A percentile compares a stretch with the other conserved stretches of the same genome.
Conservation (phyloP, 2,888 invertebrate species). For the Clepsis dumicolana region DNA sequence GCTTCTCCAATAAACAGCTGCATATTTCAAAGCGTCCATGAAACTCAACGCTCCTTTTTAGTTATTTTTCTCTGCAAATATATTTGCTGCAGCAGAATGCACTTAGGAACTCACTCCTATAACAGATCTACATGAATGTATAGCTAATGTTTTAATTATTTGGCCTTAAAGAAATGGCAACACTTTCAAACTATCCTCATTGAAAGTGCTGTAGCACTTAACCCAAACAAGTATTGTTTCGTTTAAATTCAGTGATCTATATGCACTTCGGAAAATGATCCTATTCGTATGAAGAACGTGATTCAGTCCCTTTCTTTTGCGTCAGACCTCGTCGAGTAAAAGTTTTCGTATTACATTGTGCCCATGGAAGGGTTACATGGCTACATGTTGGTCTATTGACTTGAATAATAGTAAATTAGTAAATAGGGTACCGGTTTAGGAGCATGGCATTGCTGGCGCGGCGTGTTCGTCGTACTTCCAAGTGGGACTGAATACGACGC, state of each 20-base stretch:
- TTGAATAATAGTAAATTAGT: not conserved
- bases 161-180: not conserved
- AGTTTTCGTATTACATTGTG: not conserved
- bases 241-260: not conserved
- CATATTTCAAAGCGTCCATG: conserved; percentile 15
- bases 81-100: not conserved
- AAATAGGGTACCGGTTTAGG: not conserved
- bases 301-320: not conserved
- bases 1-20: conserved; percentile 4
- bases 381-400: not conserved
- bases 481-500: too few species aligned
- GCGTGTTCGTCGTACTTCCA: too few species aligned
- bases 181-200: not conserved
- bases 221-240: too few species aligned
- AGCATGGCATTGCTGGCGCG: not conserved
- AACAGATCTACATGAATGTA: conserved; percentile 2
- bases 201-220: not conserved
- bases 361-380: not conserved
- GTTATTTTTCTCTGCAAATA: conserved; percentile 12
- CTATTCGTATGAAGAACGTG: not conserved
- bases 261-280: not conserved
- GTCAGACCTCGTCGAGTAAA: not conserved
- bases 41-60: conserved; percentile 13
- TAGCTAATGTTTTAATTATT: not conserved
- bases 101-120: not conserved